These are phyloP conservation scores for Zapus hudsonius DNA, from an alignment of 2,113 vertebrate genomes.

Conservation along the genomic window DNA sequence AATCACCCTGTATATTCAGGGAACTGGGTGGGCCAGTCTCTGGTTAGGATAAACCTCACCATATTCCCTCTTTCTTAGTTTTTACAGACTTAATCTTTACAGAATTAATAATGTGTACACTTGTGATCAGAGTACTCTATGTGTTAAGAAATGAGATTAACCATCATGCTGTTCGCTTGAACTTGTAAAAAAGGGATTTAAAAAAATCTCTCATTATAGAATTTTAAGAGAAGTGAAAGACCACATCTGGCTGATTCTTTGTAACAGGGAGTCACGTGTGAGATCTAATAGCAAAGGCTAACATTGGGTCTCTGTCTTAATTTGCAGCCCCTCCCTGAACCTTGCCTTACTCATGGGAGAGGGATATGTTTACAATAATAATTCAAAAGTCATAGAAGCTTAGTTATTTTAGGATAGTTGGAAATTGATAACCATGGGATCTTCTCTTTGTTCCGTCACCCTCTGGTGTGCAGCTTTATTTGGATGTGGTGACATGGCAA, in stretches of 20 bases:
- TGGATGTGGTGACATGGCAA: background rate
- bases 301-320: background rate
- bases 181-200: constrained; percentile 30
- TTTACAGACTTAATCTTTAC: background rate
- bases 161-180: background rate
- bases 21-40: background rate
- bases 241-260: background rate
- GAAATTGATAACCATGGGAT: background rate
- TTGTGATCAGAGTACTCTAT: background rate
- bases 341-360: background rate
- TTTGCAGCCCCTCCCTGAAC: background rate
- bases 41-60: background rate
- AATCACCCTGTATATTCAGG: background rate
- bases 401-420: background rate
- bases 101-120: background rate
- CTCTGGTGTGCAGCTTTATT: background rate
- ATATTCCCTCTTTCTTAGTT: background rate
- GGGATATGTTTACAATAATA: background rate
- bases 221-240: constrained; percentile 38
- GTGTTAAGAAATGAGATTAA: background rate
- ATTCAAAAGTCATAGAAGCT: background rate
- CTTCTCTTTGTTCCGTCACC: background rate
- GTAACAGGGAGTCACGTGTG: background rate
- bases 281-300: background rate
- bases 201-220: background rate